A percentile compares a stretch with the other conserved stretches of the same genome.
These are phyloP conservation scores for Steatornis caripensis DNA, from an alignment of 2,113 vertebrate species.

Conservation along the genomic window DNA sequence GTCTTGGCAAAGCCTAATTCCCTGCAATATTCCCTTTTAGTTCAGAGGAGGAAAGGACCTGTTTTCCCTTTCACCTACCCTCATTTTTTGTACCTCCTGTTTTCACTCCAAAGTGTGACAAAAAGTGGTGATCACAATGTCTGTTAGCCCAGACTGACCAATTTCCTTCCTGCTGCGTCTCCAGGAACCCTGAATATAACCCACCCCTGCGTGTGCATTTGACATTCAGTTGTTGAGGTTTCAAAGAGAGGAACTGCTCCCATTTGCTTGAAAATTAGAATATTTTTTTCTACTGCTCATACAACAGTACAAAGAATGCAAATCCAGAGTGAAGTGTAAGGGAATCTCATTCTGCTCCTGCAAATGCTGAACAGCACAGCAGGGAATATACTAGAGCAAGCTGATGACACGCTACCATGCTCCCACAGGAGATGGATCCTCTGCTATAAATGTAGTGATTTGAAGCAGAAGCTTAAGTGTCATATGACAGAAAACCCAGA, in stretches of 20 bases:
- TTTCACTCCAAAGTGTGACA: background rate
- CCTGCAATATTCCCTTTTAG: background rate
- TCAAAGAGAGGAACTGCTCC: background rate
- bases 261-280: background rate
- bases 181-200: background rate
- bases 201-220: background rate
- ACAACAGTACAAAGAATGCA: background rate
- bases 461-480: background rate
- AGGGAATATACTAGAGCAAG: background rate
- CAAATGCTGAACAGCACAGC: background rate
- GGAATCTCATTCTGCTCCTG: background rate
- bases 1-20: background rate
- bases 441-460: background rate
- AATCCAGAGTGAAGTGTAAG: background rate
- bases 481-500: background rate
- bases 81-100: background rate
- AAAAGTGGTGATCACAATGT: background rate
- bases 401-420: rapidly evolving
- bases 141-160: background rate
- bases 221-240: background rate
- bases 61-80: background rate
- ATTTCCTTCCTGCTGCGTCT: conserved; percentile 40
- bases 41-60: background rate
- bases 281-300: background rate
- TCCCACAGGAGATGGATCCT: background rate